Conservation (phyloP, 92 coral and sea anemone species). For the Parazoanthus darwini region DNA sequence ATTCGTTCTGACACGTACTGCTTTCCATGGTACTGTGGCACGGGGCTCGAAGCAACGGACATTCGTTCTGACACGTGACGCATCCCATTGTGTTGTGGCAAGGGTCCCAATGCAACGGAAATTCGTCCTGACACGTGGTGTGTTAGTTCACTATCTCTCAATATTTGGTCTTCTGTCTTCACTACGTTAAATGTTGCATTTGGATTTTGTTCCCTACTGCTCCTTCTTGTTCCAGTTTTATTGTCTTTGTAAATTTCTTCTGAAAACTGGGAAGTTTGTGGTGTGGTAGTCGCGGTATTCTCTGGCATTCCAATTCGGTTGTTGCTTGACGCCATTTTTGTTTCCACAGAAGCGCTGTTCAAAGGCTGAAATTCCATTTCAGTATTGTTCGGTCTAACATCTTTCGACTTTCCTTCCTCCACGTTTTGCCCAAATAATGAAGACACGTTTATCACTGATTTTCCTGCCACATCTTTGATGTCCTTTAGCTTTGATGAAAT, state of each 20-base stretch:
- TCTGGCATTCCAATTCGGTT: neutral
- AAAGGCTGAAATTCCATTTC: neutral
- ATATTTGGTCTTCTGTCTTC: neutral
- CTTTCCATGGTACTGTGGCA: neutral
- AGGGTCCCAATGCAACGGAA: neutral
- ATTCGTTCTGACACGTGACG: neutral
- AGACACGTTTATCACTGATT: conserved; percentile 74
- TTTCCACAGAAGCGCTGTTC: neutral
- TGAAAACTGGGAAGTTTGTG: neutral
- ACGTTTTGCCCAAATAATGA: conserved; percentile 47
- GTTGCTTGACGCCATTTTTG: neutral
- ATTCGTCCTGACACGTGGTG: neutral
- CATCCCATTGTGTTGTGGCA: neutral
- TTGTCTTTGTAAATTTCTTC: neutral
- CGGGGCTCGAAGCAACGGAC: neutral
- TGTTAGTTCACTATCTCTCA: neutral
- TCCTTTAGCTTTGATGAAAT: conserved; percentile 77
- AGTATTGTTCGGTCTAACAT: neutral
- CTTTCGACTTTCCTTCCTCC: conserved; percentile 16
- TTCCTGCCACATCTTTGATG: conserved; percentile 54
- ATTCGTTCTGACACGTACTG: neutral
- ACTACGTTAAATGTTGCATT: neutral
- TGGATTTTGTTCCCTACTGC: neutral
- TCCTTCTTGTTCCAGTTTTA: neutral
- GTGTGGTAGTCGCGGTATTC: neutral